These are phyloP conservation scores for Pinna nobilis DNA, from an alignment of 1,140 invertebrate species.

Conservation along the genomic window DNA sequence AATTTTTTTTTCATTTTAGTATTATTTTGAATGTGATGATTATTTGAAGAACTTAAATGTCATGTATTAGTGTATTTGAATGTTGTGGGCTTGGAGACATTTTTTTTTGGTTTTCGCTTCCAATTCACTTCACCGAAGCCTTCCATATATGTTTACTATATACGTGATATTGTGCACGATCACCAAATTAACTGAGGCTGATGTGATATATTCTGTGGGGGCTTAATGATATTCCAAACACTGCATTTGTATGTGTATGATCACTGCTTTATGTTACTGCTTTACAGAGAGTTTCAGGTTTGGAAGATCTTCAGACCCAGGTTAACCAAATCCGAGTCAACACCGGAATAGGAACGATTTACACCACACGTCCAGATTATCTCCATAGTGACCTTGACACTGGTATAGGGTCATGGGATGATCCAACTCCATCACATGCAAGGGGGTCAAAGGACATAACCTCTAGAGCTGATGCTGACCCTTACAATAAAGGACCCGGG, in stretches of 20 bases:
- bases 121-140: too few species aligned
- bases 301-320: constrained; percentile 63
- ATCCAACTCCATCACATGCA: constrained; percentile 27
- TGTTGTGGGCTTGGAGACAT: too few species aligned
- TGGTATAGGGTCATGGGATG: constrained; percentile 49
- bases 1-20: too few species aligned
- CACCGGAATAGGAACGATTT: constrained; percentile 35
- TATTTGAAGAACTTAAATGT: not conserved
- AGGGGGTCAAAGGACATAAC: constrained; percentile 3
- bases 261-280: not conserved
- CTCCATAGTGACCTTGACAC: constrained; percentile 44
- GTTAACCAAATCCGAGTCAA: constrained; percentile 56
- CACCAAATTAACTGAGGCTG: too few species aligned
- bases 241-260: not conserved
- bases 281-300: constrained; percentile 61
- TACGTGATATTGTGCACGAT: too few species aligned
- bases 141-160: too few species aligned
- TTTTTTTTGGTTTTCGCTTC: too few species aligned
- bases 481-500: not conserved
- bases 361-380: constrained; percentile 29
- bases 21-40: too few species aligned
- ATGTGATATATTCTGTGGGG: too few species aligned
- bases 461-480: constrained; percentile 11
- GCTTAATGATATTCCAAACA: too few species aligned
- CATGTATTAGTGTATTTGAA: too few species aligned